Evolutionary conservation across 2,113 vertebrate species (phyloP), one percentile per base, ranked within the genome.

Genomic region (Tachuris rubrigastra): DNA sequence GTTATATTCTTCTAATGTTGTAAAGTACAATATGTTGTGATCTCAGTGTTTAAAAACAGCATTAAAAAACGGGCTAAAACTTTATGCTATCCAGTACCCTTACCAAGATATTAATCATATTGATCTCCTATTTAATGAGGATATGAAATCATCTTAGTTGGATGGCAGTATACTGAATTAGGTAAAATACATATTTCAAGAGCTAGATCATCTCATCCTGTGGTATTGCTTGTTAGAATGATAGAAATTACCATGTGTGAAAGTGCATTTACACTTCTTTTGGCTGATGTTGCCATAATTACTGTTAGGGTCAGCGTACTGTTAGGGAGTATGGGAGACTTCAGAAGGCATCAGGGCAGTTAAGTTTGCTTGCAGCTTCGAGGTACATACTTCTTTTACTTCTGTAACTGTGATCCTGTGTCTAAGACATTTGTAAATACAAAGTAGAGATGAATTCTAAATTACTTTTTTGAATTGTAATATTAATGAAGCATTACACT

Each of bases 311-410:
- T 74, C 19, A 10, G 30, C 80, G 35, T 87, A 56, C 22, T 25
- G 13, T 56, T n/a, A n/a, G 28, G 19, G 37, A 35, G 3, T 53
- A 4, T 0, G 0, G 21, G 9, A 75, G 52, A 33, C 20, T 84
- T 92, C 12, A 56, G 85, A 55, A 60, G 52, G 19, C 41, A 47
- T 67, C 10, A 23, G 44, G 52, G 12, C 30, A 67, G 23, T 63
- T 42, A 49, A n/a, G 55, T 58, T 71, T 85, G 27, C 50, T 75
- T 14, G 24, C 14, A 27, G 13, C 20, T 84, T 81, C n/a, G 25
- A 66, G 47, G 42, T 60, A 11, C 15, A 2, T 24, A 27, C 2
- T 28, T 41, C 8, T 58, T 65, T 25, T 49, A 28, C 46, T 65
- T 79, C 7, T 47, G 35, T 28, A 50, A 25, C 25, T 60, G 37